phyloP scores from a whole-genome alignment of 1,140 invertebrate genomes.

The Ostrea edulis region DNA sequence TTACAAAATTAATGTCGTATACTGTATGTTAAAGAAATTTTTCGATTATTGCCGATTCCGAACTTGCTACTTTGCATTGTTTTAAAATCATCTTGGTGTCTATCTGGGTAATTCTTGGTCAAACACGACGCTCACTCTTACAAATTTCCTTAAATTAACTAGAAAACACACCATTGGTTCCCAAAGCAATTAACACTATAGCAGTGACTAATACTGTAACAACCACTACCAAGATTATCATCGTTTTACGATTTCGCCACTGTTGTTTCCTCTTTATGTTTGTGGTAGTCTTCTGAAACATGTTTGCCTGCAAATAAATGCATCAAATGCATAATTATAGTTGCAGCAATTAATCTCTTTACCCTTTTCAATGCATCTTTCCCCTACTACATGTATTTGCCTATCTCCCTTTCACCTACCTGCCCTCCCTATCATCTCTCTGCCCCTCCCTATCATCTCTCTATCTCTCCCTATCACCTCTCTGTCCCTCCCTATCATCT shows the following conservation, averaged over 20 bases:
- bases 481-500: no score
- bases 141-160: neutral
- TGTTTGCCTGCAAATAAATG: slow-evolving; percentile 1
- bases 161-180: neutral
- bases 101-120: neutral
- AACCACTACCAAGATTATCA: neutral
- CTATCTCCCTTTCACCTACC: no score
- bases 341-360: no score
- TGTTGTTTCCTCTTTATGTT: neutral
- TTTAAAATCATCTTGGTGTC: neutral
- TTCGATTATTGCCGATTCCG: neutral
- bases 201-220: neutral
- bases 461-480: no score
- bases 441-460: no score
- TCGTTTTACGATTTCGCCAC: neutral
- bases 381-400: no score
- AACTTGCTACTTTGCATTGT: neutral
- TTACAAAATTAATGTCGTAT: neutral
- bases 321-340: neutral
- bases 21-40: neutral
- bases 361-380: no score
- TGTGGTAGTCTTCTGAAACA: neutral
- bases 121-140: neutral
- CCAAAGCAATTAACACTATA: neutral
- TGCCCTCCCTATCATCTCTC: no score